Conservation (phyloP, 92 coral and sea anemone species). For the Parazoanthus swiftii region DNA sequence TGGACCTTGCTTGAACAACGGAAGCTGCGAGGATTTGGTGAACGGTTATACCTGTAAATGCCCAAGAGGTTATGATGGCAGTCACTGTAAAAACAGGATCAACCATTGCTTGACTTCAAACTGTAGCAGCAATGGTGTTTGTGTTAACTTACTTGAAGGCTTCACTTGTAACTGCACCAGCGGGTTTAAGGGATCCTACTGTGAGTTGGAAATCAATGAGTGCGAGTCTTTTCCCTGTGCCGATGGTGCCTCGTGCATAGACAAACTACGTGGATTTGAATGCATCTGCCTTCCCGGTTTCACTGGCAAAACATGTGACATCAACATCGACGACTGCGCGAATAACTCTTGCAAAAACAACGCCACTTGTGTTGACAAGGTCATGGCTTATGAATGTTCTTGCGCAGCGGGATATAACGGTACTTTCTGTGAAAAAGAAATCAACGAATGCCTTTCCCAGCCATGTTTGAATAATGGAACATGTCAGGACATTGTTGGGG, state of each 20-base stretch:
- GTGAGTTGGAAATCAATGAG: constrained; percentile 47
- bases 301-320: constrained; percentile 55
- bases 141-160: constrained; percentile 44
- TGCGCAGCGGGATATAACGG: constrained; percentile 66
- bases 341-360: constrained; percentile 58
- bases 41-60: constrained; percentile 56
- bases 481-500: constrained; percentile 51
- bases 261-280: constrained; percentile 37
- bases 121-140: constrained; percentile 52
- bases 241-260: constrained; percentile 58
- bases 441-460: constrained; percentile 45
- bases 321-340: constrained; percentile 58
- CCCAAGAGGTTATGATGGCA: constrained; percentile 47
- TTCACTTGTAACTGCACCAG: constrained; percentile 52
- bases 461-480: constrained; percentile 70
- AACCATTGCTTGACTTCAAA: constrained; percentile 51
- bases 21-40: constrained; percentile 47
- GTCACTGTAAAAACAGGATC: constrained; percentile 44
- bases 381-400: constrained; percentile 48
- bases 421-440: constrained; percentile 52
- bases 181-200: constrained; percentile 58
- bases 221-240: constrained; percentile 57
- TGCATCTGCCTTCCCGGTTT: constrained; percentile 58
- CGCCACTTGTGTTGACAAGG: constrained; percentile 64
- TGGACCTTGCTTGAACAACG: constrained; percentile 51